Evolutionary conservation across 2,888 invertebrate genomes (phyloP), one percentile per base, ranked within the genome.

Genomic region (Orthosia gracilis): DNA sequence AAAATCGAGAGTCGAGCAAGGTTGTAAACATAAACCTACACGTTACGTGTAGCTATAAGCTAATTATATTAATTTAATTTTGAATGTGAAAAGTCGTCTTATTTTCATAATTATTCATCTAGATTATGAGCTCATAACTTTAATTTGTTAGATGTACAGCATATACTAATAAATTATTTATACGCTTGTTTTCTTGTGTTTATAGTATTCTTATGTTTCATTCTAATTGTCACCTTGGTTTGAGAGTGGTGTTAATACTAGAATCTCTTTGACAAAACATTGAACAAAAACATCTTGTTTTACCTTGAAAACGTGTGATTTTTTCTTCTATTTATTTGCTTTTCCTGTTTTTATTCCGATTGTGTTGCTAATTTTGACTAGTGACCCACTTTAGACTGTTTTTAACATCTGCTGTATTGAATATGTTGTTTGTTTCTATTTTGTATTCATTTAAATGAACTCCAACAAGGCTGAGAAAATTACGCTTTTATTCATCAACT

Each of bases 261-360:
- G 23, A 71, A 57, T 69, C 26, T 61, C 13, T 68, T 59, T 55
- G 61, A 66, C 50, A 70, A 74, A 67, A 64, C 13, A 66, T 63
- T 74, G n/a, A n/a, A n/a, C n/a, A n/a, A n/a, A n/a, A n/a, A n/a
- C n/a, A n/a, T 66, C 55, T 59, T 68, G 61, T 31, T 58, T 84
- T 57, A 63, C 87, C 87, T 85, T 78, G 87, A 74, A 73, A 70
- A 71, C 40, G 64, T 65, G 62, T 59, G 61, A 73, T 21, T 58
- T 26, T 58, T 21, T 54, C n/a, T 58, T 40, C 45, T 70, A 52
- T 77, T 76, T 72, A 62, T 85, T 65, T 57, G 21, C 49, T 17
- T 62, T 86, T 85, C 87, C 85, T 85, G 85, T 80, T 79, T 59
- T 84, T 72, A 55, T 72, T 79, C 58, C 17, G 59, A 73, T 68